Evolutionary conservation across 2,797 vertebrate genomes (phyloP), one percentile per base, ranked within the genome.

Genomic region (Sebastes cheni): DNA sequence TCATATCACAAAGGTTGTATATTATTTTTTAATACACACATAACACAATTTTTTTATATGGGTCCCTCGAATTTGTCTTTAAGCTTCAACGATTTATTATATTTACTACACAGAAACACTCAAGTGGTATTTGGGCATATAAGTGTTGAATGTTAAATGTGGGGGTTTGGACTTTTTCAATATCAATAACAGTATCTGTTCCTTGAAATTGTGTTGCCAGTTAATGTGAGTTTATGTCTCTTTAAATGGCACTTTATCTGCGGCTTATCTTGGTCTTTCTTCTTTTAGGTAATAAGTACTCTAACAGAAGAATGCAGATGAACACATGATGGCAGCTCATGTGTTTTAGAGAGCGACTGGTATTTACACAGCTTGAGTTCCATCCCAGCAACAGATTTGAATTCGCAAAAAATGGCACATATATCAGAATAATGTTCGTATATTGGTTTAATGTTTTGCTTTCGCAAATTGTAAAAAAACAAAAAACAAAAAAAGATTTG

Each of bases 361-460:
- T 75, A 72, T 80, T 81, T 86, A 70, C 68, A 77, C 76, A 76
- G 71, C 77, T 69, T 72, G 76, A 71, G 66, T 39, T 70, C 74
- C 65, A 39, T 84, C 72, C 77, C 34, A 75, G 72, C 83, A 72
- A 66, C 79, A 87, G 77, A 84, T 86, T 85, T 75, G 22, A 87
- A 86, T 86, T 71, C 75, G 62, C 67, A 55, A 77, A 79, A 79
- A 86, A 79, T 75, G 80, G 52, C 85, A 66, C 82, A 88, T 89
- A 60, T 25, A 84, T 86, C 84, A 86, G 84, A 89, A 72, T 84
- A 76, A 90, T 87, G 81, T 79, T 59, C 27, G 13, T 61, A 67
- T 69, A 70, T 85, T 66, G 81, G 64, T 86, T 80, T 69, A 88
- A 89, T 88, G 86, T 88, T 88, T 90, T 67, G 61, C 64, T 77